These are phyloP conservation scores for Erythrocercus mccallii DNA, from an alignment of 2,113 vertebrate genomes.

Conservation along the genomic window DNA sequence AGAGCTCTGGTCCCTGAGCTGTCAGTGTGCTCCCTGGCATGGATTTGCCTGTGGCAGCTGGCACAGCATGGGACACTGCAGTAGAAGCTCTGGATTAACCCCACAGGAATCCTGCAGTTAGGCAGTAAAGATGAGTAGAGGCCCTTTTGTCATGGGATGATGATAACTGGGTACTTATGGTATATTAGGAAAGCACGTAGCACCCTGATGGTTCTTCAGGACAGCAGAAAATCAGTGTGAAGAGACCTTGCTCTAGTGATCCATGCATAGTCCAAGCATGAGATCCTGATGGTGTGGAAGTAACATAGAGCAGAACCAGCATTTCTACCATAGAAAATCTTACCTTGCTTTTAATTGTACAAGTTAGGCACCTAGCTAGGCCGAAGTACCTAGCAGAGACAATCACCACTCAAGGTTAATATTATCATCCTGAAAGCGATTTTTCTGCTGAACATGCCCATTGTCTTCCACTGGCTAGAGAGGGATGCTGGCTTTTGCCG, in stretches of 20 bases:
- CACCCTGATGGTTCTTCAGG: neutral
- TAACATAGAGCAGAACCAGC: neutral
- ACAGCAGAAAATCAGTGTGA: neutral
- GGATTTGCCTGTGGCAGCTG: neutral
- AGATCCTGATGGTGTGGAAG: neutral
- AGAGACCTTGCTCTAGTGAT: neutral
- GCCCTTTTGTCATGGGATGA: neutral
- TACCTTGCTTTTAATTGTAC: neutral
- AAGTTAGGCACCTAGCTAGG: neutral
- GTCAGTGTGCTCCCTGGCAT: neutral
- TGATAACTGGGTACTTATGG: neutral
- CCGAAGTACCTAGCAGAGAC: neutral
- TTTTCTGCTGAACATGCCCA: neutral
- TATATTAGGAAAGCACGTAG: accelerated
- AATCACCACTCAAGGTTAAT: neutral
- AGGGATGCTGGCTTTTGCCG: neutral
- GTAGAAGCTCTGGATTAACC: neutral
- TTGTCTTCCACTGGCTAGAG: neutral
- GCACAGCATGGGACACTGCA: neutral
- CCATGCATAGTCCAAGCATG: neutral
- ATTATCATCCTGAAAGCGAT: neutral
- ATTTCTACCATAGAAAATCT: neutral
- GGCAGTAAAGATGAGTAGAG: neutral
- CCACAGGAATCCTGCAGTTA: neutral
- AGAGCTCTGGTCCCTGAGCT: neutral